Evolutionary conservation across 2,113 vertebrate species (phyloP), one percentile per base, ranked within the genome.

Genomic region (Oryctolagus cuniculus): DNA sequence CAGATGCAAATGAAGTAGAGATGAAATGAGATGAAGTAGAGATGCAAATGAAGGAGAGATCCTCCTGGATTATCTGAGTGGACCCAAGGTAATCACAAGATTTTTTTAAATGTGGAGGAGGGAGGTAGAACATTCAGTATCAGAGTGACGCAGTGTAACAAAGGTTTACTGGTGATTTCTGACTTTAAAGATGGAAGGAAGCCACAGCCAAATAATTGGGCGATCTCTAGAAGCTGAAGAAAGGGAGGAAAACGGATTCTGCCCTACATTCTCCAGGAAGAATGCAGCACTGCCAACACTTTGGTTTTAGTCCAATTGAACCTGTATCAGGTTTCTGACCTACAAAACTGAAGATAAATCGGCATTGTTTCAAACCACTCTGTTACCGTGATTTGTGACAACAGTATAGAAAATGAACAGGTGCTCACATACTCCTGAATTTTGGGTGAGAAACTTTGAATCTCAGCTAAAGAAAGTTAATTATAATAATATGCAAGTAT

Each of bases 391-490:
- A 51, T 44, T 55, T 83, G 16, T 82, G 85, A 31, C 3, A 79
- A 10, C 44, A 69, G 24, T 64, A 53, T 10, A 58, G 58, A 25
- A 96, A 88, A 80, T 3, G 31, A 69, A 77, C 22, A n/a, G 7
- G 10, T 25, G 61, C 29, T 51, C 78, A 24, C 58, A 78, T 31
- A 61, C 3, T 13, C 51, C 58, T 73, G 66, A 91, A 86, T 89
- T 95, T 93, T 44, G 74, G 36, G 58, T 44, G 66, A 73, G 29
- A 93, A 85, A 94, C 75, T 64, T 84, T 88, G 73, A 72, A 53
- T 89, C 58, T 29, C 38, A 82, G 16, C 4, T 77, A 89, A 90
- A n/a, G 6, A 10, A 5, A 87, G 21, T 72, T 93, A 82, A 51
- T 74, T 85, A 74, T 13, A 61, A 80, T 55, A 88, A 31, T 55